A percentile compares a stretch with the other conserved stretches of the same genome.
Conservation (phyloP, 2,888 invertebrate genomes). For the Pyrrhia umbra region DNA sequence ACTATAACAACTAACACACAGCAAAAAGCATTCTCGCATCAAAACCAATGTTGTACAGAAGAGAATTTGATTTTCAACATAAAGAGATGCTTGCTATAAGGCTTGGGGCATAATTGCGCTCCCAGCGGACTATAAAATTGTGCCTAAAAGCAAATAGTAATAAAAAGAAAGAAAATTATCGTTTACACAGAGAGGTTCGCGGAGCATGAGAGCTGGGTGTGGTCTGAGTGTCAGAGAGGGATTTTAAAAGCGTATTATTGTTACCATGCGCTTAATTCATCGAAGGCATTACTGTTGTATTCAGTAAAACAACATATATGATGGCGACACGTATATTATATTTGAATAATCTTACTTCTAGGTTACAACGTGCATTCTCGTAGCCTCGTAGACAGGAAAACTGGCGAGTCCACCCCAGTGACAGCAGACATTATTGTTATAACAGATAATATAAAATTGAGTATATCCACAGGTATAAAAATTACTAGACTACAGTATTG, state of each 20-base stretch:
- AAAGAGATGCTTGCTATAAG: constrained; percentile 50
- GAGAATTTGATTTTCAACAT: constrained; percentile 63
- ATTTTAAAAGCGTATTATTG: background rate
- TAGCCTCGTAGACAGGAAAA: too few relatives aligned
- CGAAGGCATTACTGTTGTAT: too few relatives aligned
- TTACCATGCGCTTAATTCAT: too few relatives aligned
- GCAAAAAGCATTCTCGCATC: constrained; percentile 59
- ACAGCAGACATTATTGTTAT: too few relatives aligned
- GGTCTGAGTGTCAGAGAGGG: constrained; percentile 55
- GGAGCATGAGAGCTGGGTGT: constrained; percentile 54
- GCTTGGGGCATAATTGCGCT: constrained; percentile 73
- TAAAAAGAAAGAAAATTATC: constrained; percentile 82
- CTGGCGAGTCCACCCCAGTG: too few relatives aligned
- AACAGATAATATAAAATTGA: too few relatives aligned
- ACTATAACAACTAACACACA: constrained; percentile 22
- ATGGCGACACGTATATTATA: too few relatives aligned
- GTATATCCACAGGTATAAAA: too few relatives aligned
- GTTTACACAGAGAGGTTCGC: constrained; percentile 76
- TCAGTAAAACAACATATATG: too few relatives aligned
- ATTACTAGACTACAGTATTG: too few relatives aligned
- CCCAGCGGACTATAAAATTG: constrained; percentile 77
- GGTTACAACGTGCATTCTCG: too few relatives aligned
- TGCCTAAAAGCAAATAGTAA: constrained; percentile 85
- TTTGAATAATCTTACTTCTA: too few relatives aligned
- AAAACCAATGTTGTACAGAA: constrained; percentile 52